These are phyloP conservation scores for Aplidium turbinatum DNA, from an alignment of 23 tunicate genomes.

Conservation along the genomic window DNA sequence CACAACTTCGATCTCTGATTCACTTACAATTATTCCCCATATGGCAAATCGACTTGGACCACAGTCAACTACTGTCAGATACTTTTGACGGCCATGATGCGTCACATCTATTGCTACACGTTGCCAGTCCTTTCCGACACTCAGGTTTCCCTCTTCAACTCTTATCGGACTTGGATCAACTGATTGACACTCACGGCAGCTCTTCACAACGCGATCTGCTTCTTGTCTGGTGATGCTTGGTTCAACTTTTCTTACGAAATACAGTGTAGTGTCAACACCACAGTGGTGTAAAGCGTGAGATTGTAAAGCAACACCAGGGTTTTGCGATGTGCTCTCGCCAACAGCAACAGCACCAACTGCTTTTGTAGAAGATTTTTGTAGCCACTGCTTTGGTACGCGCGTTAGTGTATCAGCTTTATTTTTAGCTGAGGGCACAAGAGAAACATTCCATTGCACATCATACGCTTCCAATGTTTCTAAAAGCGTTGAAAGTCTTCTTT, in stretches of 20 bases:
- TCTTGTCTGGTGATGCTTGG: neutral
- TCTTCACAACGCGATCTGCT: constrained; percentile 14
- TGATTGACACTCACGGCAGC: constrained; percentile 15
- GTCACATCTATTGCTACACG: constrained; percentile 14
- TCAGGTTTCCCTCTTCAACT: no score
- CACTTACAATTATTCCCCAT: no score
- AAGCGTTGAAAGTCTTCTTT: constrained; percentile 18
- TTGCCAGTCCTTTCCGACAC: constrained; percentile 11
- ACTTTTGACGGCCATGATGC: neutral
- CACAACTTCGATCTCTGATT: no score
- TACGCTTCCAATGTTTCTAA: constrained; percentile 29
- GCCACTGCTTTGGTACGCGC: constrained; percentile 19
- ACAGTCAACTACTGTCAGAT: no score
- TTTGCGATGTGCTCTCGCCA: neutral
- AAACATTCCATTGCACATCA: constrained; percentile 3
- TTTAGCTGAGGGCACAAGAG: constrained; percentile 6
- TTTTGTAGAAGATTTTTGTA: neutral
- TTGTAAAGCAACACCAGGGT: neutral
- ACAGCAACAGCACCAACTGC: neutral
- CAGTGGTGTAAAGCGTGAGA: constrained; percentile 1
- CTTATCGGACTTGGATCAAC: neutral
- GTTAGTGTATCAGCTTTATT: constrained; percentile 19
- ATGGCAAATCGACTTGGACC: no score
- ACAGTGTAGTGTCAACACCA: constrained; percentile 5
- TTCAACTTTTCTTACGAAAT: neutral